phyloP scores from a whole-genome alignment of 2,888 invertebrate genomes.

The Drosophila affinis region DNA sequence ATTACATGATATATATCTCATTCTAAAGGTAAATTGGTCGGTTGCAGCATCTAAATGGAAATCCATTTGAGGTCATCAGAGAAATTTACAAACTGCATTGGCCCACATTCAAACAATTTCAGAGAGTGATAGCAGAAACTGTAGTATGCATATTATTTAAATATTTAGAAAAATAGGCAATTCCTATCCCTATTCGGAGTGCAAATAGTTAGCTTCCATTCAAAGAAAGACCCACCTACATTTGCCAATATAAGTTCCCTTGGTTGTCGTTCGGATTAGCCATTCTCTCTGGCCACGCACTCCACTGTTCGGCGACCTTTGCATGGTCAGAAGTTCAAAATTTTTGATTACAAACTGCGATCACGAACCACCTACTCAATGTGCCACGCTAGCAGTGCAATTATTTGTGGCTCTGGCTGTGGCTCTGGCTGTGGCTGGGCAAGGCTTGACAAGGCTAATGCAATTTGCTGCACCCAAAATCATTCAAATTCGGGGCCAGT shows the following conservation, averaged over 20 bases:
- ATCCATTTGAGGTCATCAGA: slow-evolving; percentile 5
- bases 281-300: background rate
- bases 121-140: background rate
- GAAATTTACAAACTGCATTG: slow-evolving; percentile 5
- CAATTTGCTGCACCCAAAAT: slow-evolving; percentile 77
- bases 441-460: slow-evolving; percentile 61
- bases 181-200: background rate
- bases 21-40: slow-evolving; percentile 26
- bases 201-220: no score
- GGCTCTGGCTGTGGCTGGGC: slow-evolving; percentile 14
- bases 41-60: slow-evolving; percentile 28
- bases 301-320: slow-evolving; percentile 39
- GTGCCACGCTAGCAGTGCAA: slow-evolving; percentile 46
- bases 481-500: slow-evolving; percentile 39
- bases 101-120: background rate
- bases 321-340: slow-evolving; percentile 18
- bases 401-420: slow-evolving; percentile 52
- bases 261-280: no score
- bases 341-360: slow-evolving; percentile 29
- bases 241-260: no score
- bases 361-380: slow-evolving; percentile 27
- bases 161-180: background rate
- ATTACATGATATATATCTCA: slow-evolving; percentile 39
- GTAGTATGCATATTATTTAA: background rate
- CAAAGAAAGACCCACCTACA: no score